Base-by-base conservation (phyloP, 2,113 vertebrate genomes). In the Ibidorhyncha struthersii region DNA sequence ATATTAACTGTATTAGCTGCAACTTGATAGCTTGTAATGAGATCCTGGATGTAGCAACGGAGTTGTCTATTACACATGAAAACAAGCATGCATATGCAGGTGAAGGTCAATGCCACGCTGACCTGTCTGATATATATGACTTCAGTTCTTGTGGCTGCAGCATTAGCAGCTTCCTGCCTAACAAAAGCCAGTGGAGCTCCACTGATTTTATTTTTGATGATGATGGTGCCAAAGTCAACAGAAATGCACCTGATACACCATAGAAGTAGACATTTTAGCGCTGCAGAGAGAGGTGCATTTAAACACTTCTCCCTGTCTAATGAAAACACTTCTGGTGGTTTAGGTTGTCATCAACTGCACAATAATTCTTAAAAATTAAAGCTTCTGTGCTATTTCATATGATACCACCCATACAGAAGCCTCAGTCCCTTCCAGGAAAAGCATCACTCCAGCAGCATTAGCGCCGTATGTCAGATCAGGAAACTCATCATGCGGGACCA, bases 241-340 rank as follows among this genome's bases (percentile, higher is more conserved):
- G 55, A 66, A 52, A 91, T 18, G 11, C 16, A 41, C 38, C 14
- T 3, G 2, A 4, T 4, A 10, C 12, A 72, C 29, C 23, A 14
- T 0, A 21, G 23, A 23, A 62, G 2, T 1, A 76, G n/a, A 6
- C 14, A 41, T 41, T 72, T 16, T 26, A 18, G 12, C 69, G 38
- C 16, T 71, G 30, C 65, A 69, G 29, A 52, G 45, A 65, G 9
- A 8, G 14, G 30, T 38, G 9, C 13, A 13, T 52, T 49, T 49
- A 78, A 34, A 36, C 2, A 4, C 12, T 45, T 10, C 14, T 80
- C 25, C 63, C 13, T 7, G 5, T 14, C 30, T 41, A 56, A 36
- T 36, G 27, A 61, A 66, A 66, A 74, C 9, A 63, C 20, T 94
- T 38, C 36, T 43, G 12, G 18, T 76, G 25, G 13, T 90, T 67